Conservation (phyloP, 2,888 invertebrate genomes). For the Aproaerema taeniolella region DNA sequence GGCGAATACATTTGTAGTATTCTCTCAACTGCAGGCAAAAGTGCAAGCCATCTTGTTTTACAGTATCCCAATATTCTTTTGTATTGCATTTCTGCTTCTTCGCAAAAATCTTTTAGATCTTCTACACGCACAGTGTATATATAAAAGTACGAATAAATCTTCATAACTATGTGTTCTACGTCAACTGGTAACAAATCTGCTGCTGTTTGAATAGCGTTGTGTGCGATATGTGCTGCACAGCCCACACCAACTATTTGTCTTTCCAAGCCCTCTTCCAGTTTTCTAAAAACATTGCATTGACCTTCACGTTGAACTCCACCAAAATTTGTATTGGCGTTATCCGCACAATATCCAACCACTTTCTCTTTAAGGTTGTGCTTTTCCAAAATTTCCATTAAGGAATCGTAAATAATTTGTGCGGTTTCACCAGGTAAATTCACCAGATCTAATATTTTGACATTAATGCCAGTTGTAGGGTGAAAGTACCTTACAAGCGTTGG, state of each 20-base stretch:
- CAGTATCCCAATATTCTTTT: slow-evolving; percentile 18
- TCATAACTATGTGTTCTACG: slow-evolving; percentile 25
- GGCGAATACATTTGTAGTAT: slow-evolving; percentile 18
- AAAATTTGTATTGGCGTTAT: slow-evolving; percentile 12
- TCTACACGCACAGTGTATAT: slow-evolving; percentile 22
- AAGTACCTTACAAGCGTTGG: slow-evolving; percentile 23
- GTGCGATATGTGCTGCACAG: slow-evolving; percentile 29
- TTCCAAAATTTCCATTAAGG: slow-evolving; percentile 14
- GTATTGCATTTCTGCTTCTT: slow-evolving; percentile 22
- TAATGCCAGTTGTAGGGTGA: slow-evolving; percentile 7
- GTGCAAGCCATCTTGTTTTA: slow-evolving; percentile 20
- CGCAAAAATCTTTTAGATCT: slow-evolving; percentile 29
- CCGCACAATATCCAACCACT: slow-evolving; percentile 18
- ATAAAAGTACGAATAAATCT: slow-evolving; percentile 16
- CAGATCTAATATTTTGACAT: slow-evolving; percentile 16
- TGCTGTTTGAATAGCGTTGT: slow-evolving; percentile 24
- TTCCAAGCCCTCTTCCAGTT: slow-evolving; percentile 21
- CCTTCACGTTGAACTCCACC: slow-evolving; percentile 18
- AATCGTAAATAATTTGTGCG: slow-evolving; percentile 12
- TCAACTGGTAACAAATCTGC: slow-evolving; percentile 25
- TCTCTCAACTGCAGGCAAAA: slow-evolving; percentile 23
- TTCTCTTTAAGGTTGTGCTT: slow-evolving; percentile 4
- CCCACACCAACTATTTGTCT: slow-evolving; percentile 27
- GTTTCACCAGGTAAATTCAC: slow-evolving; percentile 18
- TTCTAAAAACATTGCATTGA: slow-evolving; percentile 24